Evolutionary conservation across 2,113 vertebrate species (phyloP).

Genomic region (chimpanzee (Pan troglodytes)): NHGRI_mPanTro3-v2.1_pri NC_072404.2:143935001-143935500

Average conservation of each 20-base stretch:
- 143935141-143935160: neutral
- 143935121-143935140: neutral
- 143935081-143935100: constrained; percentile 1
- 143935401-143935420: no score
- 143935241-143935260: neutral
- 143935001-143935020: neutral
- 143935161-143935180: neutral
- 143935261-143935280: neutral
- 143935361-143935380: neutral
- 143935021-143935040: neutral
- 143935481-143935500: neutral
- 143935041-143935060: neutral
- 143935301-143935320: neutral
- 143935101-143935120: neutral
- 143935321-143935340: neutral
- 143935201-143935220: neutral
- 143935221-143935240: neutral
- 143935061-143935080: neutral
- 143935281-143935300: neutral
- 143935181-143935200: neutral
- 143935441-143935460: neutral
- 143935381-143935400: neutral
- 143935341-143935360: neutral
- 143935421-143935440: neutral
- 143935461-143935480: neutral